Evolutionary conservation across 2,797 vertebrate genomes (phyloP).

Genomic region (Pangasius krempfi): DNA sequence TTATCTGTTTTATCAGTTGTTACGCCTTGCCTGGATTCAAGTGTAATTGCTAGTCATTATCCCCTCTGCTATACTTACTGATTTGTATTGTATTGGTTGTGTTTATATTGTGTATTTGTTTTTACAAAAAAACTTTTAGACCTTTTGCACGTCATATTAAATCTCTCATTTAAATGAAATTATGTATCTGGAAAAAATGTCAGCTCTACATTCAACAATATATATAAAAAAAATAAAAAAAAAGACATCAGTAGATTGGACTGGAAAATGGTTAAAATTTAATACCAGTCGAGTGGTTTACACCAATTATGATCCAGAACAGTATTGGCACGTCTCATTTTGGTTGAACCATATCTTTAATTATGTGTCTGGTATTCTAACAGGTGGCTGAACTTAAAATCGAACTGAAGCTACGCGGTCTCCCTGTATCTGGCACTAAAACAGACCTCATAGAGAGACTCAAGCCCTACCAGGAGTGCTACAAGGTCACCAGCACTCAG

Average conservation of each 20-base stretch:
- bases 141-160: neutral
- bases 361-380: slow-evolving; percentile 1
- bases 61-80: neutral
- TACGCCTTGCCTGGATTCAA: neutral
- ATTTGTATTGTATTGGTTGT: neutral
- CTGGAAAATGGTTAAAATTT: neutral
- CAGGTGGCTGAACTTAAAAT: slow-evolving; percentile 95
- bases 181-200: neutral
- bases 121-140: neutral
- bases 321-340: neutral
- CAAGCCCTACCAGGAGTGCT: slow-evolving; percentile 83
- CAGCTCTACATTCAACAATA: neutral
- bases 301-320: neutral
- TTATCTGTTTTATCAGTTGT: neutral
- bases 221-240: neutral
- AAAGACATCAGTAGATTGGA: neutral
- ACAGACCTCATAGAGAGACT: slow-evolving; percentile 92
- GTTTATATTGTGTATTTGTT: neutral
- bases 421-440: slow-evolving; percentile 96
- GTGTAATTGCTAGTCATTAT: neutral
- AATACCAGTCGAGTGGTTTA: neutral
- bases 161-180: neutral
- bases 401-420: slow-evolving; percentile 89
- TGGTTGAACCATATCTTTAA: neutral
- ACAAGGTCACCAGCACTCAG: slow-evolving; percentile 62